phyloP scores from a whole-genome alignment of 2,888 invertebrate species.

The Ariolimax columbianus region DNA sequence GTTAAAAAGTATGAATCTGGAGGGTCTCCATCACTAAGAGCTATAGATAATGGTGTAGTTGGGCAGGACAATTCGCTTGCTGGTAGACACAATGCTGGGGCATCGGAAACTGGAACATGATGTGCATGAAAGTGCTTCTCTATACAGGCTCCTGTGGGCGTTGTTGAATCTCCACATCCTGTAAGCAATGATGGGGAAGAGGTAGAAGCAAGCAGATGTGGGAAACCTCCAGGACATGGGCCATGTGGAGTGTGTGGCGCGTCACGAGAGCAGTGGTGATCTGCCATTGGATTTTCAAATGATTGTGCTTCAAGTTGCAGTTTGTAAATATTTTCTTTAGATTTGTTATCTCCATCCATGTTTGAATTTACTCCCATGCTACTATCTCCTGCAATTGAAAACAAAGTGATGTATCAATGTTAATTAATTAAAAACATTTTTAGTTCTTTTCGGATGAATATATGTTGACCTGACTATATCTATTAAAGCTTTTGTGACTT shows the following conservation, averaged over 20 bases:
- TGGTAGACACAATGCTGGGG: background rate
- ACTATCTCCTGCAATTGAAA: background rate
- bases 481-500: no score
- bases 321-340: background rate
- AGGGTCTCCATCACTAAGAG: background rate
- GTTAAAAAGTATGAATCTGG: conserved; percentile 40
- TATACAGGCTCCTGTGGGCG: conserved; percentile 31
- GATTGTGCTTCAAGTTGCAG: conserved; percentile 14
- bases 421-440: background rate
- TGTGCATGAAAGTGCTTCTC: conserved; percentile 43
- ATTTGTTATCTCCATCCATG: conserved; percentile 4
- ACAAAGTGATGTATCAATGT: background rate
- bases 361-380: conserved; percentile 29
- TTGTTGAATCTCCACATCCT: conserved; percentile 41
- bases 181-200: conserved; percentile 45
- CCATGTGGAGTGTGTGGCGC: background rate
- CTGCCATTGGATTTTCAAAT: background rate
- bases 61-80: background rate
- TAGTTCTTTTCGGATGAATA: no score
- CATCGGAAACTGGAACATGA: conserved; percentile 18
- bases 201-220: conserved; percentile 37
- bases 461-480: no score
- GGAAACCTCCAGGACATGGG: background rate
- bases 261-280: background rate
- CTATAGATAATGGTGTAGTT: background rate